Conservation (phyloP, 2,888 invertebrate genomes). For the Nomada hirtipes region DNA sequence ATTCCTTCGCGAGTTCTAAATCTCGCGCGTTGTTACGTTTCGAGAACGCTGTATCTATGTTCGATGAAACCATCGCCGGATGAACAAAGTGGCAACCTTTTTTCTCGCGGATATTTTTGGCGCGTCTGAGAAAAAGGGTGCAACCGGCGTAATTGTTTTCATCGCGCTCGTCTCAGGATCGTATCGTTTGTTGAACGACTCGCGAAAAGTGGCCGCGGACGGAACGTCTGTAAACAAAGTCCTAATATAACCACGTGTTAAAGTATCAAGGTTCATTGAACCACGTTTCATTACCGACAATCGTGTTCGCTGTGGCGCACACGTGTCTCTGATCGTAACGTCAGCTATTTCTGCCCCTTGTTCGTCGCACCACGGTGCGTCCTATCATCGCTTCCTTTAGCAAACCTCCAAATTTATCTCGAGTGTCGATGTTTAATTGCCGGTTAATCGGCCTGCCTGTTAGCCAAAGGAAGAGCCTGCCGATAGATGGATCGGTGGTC, state of each 20-base stretch:
- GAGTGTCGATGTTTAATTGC: conserved; percentile 6
- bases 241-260: conserved; percentile 40
- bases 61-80: background rate
- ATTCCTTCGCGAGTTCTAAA: no score
- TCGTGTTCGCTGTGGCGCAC: conserved; percentile 18
- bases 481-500: background rate
- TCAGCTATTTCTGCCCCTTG: conserved; percentile 9
- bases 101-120: background rate
- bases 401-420: conserved; percentile 8
- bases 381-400: conserved; percentile 5
- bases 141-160: conserved; percentile 5
- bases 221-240: conserved; percentile 32
- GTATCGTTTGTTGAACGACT: conserved; percentile 36
- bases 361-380: background rate
- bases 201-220: conserved; percentile 12
- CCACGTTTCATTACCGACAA: conserved; percentile 30
- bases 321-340: conserved; percentile 24
- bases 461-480: background rate
- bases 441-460: background rate
- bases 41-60: background rate
- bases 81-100: background rate
- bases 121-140: background rate
- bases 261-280: conserved; percentile 32
- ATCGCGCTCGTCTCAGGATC: background rate
- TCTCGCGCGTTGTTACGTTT: no score